A percentile compares a stretch with the other conserved stretches of the same genome.
Evolutionary conservation across 2,888 invertebrate genomes (phyloP).

Genomic region (Spilosoma lubricipeda): DNA sequence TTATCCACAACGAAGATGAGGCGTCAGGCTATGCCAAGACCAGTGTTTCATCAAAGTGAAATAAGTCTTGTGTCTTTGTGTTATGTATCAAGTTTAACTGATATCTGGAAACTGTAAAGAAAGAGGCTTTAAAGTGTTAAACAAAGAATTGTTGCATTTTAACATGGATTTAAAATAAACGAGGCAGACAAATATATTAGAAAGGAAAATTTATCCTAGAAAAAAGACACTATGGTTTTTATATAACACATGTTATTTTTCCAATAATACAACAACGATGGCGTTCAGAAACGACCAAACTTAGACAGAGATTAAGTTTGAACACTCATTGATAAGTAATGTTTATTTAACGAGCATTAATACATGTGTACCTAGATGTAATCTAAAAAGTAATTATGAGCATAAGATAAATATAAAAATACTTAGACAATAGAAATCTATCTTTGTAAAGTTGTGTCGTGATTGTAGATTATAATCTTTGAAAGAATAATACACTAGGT

Average conservation of each 20-base stretch:
- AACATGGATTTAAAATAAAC: constrained; percentile 39
- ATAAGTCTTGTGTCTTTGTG: constrained; percentile 23
- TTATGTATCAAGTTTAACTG: constrained; percentile 28
- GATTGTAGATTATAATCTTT: not conserved
- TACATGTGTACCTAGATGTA: constrained; percentile 21
- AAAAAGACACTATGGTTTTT: no score
- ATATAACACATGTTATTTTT: not conserved
- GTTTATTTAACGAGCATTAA: constrained; percentile 34
- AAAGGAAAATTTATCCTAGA: constrained; percentile 3
- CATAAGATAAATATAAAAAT: not conserved
- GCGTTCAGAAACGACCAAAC: constrained; percentile 27
- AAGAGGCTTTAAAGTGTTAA: constrained; percentile 27
- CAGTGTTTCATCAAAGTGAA: constrained; percentile 23
- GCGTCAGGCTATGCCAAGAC: constrained; percentile 20
- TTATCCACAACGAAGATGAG: constrained; percentile 30
- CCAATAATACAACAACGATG: not conserved
- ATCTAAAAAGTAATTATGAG: constrained; percentile 13
- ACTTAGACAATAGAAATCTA: not conserved
- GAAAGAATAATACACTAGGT: not conserved
- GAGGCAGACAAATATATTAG: constrained; percentile 5
- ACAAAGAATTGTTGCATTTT: constrained; percentile 56
- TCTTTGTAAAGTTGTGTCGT: not conserved
- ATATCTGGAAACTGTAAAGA: constrained; percentile 12
- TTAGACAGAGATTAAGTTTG: constrained; percentile 24
- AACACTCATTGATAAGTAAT: constrained; percentile 17